These are phyloP conservation scores for Tetramorium alpestre DNA, from an alignment of 1,140 invertebrate genomes.

Conservation along the genomic window DNA sequence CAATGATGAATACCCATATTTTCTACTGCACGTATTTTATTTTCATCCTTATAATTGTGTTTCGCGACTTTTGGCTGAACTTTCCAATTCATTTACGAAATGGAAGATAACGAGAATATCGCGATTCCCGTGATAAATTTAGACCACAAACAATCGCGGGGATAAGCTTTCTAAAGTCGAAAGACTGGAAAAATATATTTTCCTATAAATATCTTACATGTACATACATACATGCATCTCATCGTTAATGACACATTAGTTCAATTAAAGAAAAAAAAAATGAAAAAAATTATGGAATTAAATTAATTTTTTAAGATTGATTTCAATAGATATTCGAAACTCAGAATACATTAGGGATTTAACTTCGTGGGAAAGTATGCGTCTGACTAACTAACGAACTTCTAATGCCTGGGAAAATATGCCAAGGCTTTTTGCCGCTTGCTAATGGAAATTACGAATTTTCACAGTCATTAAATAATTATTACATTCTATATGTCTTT, in stretches of 20 bases:
- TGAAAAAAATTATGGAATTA: neutral
- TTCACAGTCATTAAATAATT: slow-evolving; percentile 32
- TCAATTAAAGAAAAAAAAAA: neutral
- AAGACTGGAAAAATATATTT: neutral
- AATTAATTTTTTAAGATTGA: neutral
- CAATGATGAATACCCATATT: slow-evolving; percentile 30
- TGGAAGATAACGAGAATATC: neutral
- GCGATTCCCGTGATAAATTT: neutral
- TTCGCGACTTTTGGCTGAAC: neutral
- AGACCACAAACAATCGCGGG: neutral
- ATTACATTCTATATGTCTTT: neutral
- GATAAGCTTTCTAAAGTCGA: neutral
- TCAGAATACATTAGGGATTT: neutral
- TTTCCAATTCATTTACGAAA: slow-evolving; percentile 11
- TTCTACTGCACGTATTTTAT: neutral
- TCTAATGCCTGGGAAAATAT: slow-evolving; percentile 27
- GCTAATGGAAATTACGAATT: slow-evolving; percentile 48
- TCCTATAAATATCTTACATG: neutral
- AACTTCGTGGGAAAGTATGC: slow-evolving; percentile 10
- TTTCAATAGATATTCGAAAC: neutral
- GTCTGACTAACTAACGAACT: slow-evolving; percentile 17
- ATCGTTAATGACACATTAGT: neutral
- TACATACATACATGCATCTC: neutral
- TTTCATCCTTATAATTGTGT: neutral
- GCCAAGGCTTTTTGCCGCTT: neutral